Conservation (phyloP, 2,113 vertebrate genomes). For the Spea bombifrons region DNA sequence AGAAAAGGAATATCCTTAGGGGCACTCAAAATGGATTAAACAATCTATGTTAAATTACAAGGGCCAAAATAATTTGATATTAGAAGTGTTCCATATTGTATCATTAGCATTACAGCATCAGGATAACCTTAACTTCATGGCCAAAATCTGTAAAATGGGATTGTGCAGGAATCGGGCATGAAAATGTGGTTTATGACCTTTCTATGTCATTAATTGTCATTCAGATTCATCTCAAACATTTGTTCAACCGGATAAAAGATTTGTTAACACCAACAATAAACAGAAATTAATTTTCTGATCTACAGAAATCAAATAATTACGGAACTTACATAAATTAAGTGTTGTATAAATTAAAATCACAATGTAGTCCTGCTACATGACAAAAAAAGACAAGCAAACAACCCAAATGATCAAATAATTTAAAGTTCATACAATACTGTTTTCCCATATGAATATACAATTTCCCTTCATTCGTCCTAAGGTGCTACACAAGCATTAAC, state of each 20-base stretch:
- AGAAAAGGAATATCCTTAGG: no score
- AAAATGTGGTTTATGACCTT: background rate
- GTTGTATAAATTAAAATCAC: slow-evolving; percentile 88
- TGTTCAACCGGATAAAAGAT: slow-evolving; percentile 55
- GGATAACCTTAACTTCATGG: no score
- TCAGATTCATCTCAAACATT: slow-evolving; percentile 39
- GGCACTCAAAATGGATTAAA: no score
- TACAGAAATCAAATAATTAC: slow-evolving; percentile 71
- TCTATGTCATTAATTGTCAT: slow-evolving; percentile 2
- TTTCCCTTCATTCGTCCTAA: slow-evolving; percentile 73
- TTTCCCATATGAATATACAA: slow-evolving; percentile 72
- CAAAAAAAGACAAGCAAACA: slow-evolving; percentile 55
- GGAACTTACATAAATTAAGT: slow-evolving; percentile 67
- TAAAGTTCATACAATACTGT: slow-evolving; percentile 81
- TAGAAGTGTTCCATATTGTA: no score
- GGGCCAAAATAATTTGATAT: no score
- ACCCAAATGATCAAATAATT: slow-evolving; percentile 79
- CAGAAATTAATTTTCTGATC: slow-evolving; percentile 71
- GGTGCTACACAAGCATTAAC: slow-evolving; percentile 57
- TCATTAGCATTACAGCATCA: no score
- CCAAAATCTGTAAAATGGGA: background rate
- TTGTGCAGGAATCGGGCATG: background rate
- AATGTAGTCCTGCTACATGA: slow-evolving; percentile 98
- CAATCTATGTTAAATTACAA: no score
- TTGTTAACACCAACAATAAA: slow-evolving; percentile 74